Conservation (phyloP, 2,113 vertebrate species). For the Macroglossus sobrinus region DNA sequence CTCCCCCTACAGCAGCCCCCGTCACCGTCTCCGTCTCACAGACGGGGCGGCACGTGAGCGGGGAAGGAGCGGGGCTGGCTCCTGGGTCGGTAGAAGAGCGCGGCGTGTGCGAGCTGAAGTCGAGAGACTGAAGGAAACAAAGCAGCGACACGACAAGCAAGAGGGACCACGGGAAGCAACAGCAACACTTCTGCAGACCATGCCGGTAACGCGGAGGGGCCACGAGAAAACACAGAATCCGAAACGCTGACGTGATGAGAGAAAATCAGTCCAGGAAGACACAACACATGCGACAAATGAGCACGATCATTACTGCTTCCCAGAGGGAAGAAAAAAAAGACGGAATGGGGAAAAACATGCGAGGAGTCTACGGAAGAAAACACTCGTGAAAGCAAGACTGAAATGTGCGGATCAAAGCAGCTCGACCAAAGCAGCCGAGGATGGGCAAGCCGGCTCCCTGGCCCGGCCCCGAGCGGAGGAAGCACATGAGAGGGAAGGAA, state of each 20-base stretch:
- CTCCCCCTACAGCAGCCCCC: background rate
- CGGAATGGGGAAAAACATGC: background rate
- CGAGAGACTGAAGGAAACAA: background rate
- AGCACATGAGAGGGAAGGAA: background rate
- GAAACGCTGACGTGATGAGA: too few relatives aligned
- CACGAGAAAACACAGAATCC: background rate
- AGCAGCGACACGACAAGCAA: background rate
- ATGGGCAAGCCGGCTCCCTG: background rate
- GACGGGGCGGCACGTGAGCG: background rate
- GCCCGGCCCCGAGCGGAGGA: background rate
- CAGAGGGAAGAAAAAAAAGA: background rate
- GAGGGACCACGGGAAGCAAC: background rate
- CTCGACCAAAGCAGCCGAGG: background rate
- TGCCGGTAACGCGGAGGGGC: fast-evolving
- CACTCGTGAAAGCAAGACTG: background rate
- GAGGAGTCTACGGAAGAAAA: background rate
- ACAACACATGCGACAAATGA: background rate
- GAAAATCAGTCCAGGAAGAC: background rate
- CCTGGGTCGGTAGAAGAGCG: fast-evolving
- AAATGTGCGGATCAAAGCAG: background rate
- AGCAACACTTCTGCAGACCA: background rate
- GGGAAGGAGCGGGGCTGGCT: too few relatives aligned
- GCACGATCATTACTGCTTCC: background rate
- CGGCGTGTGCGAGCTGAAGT: background rate
- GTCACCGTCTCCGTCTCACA: background rate